Evolutionary conservation across 2,888 invertebrate genomes (phyloP), one percentile per base, ranked within the genome.

Genomic region (Anticlea derivata): DNA sequence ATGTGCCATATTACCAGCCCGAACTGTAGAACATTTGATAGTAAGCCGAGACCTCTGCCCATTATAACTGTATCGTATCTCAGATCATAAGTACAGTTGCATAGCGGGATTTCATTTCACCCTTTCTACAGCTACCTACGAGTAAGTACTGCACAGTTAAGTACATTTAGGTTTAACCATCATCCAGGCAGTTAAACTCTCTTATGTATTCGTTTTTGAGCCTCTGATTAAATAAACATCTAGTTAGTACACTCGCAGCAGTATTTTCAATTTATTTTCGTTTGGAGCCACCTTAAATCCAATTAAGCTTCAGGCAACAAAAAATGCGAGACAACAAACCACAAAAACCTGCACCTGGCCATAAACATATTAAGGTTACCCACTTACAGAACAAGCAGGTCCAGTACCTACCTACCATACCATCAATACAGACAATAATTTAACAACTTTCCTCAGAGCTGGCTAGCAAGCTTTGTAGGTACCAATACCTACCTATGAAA

Each of bases 31-130:
- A 41, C n/a, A 40, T 30, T 31, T 26, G 38, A 47, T 39, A 1
- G 26, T 47, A 33, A 27, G 22, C 11, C 17, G 35, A 47, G 38
- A 34, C 27, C 8, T 39, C 20, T 26, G 2, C 12, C 20, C 34
- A 35, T 40, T 34, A 29, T 39, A 47, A 47, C 47, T 40, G 33
- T 40, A 33, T 34, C 29, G 11, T 29, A 44, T 17, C 22, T 44
- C 20, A 10, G 30, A 24, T 30, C 31, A 38, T 29, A 46, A 31
- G 20, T 46, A 39, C 48, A 48, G 40, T 48, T 48, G 22, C 34
- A 22, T 48, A 26, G 48, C 40, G 34, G 48, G 47, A 38, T 39
- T 40, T 20, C 22, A 48, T 29, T 29, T 8, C 39, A 33, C 20
- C 47, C 43, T 35, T 44, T 27, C 20, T 12, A 29, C 7, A 22